Evolutionary conservation across 1,140 invertebrate species (phyloP).

Genomic region (Stegodyphus mimosarum): DNA sequence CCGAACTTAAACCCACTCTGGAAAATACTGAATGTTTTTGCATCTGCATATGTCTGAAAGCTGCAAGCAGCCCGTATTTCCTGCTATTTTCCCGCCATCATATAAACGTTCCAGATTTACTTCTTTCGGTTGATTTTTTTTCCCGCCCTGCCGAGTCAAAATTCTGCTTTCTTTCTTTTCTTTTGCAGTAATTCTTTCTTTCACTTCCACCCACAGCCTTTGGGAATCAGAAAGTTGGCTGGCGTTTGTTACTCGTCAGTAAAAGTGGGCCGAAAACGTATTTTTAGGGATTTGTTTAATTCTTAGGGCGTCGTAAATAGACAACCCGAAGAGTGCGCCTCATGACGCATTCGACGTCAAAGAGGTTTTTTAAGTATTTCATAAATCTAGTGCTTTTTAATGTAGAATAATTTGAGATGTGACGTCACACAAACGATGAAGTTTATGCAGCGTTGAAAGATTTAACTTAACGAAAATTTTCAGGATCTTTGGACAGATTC

Average conservation of each 20-base stretch:
- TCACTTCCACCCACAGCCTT: neutral
- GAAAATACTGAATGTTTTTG: neutral
- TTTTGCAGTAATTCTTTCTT: neutral
- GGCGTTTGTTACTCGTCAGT: constrained; percentile 1
- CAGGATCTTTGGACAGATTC: too few relatives aligned
- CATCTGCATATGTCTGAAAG: constrained; percentile 7
- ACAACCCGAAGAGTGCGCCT: neutral
- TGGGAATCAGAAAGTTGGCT: neutral
- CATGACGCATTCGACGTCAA: too few relatives aligned
- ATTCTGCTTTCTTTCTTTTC: neutral
- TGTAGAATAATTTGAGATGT: neutral
- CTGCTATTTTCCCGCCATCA: neutral
- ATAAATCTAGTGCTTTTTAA: neutral
- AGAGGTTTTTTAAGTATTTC: too few relatives aligned
- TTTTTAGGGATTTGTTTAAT: constrained; percentile 15
- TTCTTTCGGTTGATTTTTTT: too few relatives aligned
- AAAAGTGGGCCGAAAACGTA: constrained; percentile 5
- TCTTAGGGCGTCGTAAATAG: neutral
- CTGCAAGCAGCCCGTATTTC: neutral
- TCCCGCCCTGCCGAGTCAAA: too few relatives aligned
- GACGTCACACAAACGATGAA: neutral
- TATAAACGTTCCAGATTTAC: neutral
- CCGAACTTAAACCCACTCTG: too few relatives aligned
- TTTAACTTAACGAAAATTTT: too few relatives aligned
- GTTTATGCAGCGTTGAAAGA: too few relatives aligned